Base-by-base conservation (phyloP, 2,113 vertebrate genomes). In the Urocitellus parryii region DNA sequence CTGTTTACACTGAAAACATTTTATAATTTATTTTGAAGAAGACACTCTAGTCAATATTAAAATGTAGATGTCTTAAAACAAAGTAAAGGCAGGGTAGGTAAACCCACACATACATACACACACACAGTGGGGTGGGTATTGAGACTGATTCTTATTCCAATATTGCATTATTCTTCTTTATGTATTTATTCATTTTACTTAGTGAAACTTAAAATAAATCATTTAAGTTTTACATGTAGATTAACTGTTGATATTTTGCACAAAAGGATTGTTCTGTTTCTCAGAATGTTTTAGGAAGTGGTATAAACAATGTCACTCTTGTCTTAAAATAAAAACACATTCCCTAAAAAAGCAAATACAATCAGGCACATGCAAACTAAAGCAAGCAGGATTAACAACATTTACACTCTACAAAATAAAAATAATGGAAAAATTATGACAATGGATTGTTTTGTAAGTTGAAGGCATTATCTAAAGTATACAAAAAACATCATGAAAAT, bases 311-410 rank as follows among this genome's bases (percentile, higher is more conserved):
- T 90, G 37, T 92, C 9, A 27, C 39, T 29, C 10, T 76, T 2
- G 20, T 78, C 56, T 93, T 90, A 14, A 90, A 92, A 93, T 93
- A 91, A 95, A 95, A 84, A 32, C 22, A 70, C 4, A 39, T 61
- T 42, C 9, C 48, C 37, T 90, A 76, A 91, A 73, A 77, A 77
- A 51, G 51, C 16, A 87, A 95, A 67, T 13, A 68, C 29, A 67
- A 48, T 58, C 6, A 53, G 48, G n/a, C 18, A 80, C 63, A 95
- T 37, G 51, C 12, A 88, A 96, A 65, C n/a, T 61, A 85, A 88
- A 81, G 34, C 42, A 85, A 58, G 13, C n/a, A 96, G 27, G 11
- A 67, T 8, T 61, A 72, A 74, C 14, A 76, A 56, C 29, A 85
- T 61, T 63, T 84, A 88, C 42, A 70, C 65, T 65, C 14, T 63